A percentile compares a stretch with the other conserved stretches of the same genome.
Evolutionary conservation across 2,888 invertebrate genomes (phyloP).

Genomic region (Machimus atricapillus): DNA sequence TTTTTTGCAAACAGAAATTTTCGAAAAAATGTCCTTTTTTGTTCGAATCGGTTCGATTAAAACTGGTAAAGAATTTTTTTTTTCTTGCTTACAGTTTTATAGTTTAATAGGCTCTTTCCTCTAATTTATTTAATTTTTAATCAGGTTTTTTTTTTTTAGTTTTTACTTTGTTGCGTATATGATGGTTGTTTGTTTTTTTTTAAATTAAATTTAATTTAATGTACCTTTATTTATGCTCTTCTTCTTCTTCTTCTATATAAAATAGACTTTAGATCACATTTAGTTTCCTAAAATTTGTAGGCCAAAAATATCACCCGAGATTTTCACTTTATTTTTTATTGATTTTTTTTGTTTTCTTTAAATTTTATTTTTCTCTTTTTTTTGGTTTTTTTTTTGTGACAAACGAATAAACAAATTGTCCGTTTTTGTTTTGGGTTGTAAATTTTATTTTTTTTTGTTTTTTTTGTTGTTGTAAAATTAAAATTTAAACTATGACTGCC

Average conservation of each 20-base stretch:
- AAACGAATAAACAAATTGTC: not conserved
- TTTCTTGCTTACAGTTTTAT: no score
- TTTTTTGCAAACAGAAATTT: constrained; percentile 43
- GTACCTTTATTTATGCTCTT: not conserved
- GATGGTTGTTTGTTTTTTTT: not conserved
- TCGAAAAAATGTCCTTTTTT: no score
- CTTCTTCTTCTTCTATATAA: constrained; percentile 11
- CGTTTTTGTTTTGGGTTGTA: not conserved
- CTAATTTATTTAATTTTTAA: not conserved
- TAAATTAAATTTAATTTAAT: not conserved
- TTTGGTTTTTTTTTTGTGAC: not conserved
- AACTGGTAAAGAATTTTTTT: no score
- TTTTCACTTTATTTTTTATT: constrained; percentile 39
- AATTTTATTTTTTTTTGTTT: not conserved
- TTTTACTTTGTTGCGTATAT: not conserved
- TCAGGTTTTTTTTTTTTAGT: constrained; percentile 4
- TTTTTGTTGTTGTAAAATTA: not conserved
- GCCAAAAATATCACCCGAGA: constrained; percentile 45
- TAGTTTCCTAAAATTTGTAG: constrained; percentile 39
- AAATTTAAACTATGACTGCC: not conserved
- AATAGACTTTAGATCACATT: constrained; percentile 39
- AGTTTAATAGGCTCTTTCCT: no score
- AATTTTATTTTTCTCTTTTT: not conserved
- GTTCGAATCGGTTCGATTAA: no score
- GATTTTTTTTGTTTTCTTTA: not conserved